Evolutionary conservation across 2,113 vertebrate genomes (phyloP), one percentile per base, ranked within the genome.

Genomic region (Anguilla rostrata): DNA sequence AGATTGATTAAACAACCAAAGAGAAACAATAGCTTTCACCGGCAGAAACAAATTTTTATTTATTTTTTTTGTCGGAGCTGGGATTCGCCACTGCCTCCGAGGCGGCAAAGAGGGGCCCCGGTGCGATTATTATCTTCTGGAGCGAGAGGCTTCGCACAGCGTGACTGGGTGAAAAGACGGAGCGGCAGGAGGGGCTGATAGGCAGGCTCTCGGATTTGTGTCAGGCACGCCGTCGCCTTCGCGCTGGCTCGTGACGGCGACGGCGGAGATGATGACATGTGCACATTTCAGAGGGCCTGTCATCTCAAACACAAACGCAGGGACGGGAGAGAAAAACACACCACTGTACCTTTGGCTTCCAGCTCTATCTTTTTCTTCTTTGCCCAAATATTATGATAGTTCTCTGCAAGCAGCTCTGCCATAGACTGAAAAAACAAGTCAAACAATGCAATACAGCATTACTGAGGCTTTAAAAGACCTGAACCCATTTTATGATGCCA

Each of bases 371-470:
- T 99, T 95, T 98, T 99, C 92, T 97, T 98, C 93, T 97, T 97
- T 81, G 98, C 97, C 98, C 98, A 99, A 90, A 97, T 98, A 78
- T 99, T 99, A 90, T 99, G 98, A 91, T 98, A 98, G 92, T 99
- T 99, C 92, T 99, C 98, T 26, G 98, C 98, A 90, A 99, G 97
- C 94, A 98, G 97, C 89, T 99, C 98, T 81, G 98, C 98, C 98
- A 99, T 98, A 18, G 98, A 96, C 98, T 99, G 92, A 71, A 92
- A 78, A 85, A 88, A 78, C 57, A 91, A 11, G 88, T 34, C 83
- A 56, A 0, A 86, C 39, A 88, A 22, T 56, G 26, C 22, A 29
- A 26, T 26, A 75, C 71, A 75, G n/a, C 2, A n/a, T 75, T 29
- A n/a, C n/a, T 12, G 26, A 26, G 22, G 26, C 71, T 75, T 75